Conservation (phyloP, 92 coral and sea anemone genomes). For the Paragorgia papillata region DNA sequence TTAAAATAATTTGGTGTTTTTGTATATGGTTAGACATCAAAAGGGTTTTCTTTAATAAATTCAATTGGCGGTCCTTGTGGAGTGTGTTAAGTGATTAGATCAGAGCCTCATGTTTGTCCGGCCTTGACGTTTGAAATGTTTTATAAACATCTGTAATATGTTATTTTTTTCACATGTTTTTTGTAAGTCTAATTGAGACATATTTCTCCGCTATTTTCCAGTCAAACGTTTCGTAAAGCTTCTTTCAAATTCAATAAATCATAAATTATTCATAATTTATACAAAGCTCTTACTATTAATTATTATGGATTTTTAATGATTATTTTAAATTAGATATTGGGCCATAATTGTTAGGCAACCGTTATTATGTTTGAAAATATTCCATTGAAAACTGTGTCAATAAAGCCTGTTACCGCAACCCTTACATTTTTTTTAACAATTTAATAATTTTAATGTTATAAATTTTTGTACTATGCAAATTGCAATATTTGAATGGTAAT, state of each 20-base stretch:
- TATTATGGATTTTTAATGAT: neutral
- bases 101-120: too few species aligned
- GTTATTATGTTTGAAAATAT: neutral
- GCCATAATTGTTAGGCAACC: neutral
- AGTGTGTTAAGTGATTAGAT: neutral
- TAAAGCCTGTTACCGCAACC: neutral
- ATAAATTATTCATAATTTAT: neutral
- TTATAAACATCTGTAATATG: neutral
- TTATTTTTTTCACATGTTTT: neutral
- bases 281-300: too few species aligned
- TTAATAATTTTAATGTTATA: neutral
- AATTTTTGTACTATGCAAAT: too few species aligned
- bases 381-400: neutral
- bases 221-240: neutral
- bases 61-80: slow-evolving; percentile 2
- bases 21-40: neutral
- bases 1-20: too few species aligned
- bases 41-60: slow-evolving; percentile 9
- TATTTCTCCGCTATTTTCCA: neutral
- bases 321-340: neutral
- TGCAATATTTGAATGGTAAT: too few species aligned
- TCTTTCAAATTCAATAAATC: neutral
- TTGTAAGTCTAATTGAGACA: too few species aligned
- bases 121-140: neutral
- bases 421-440: too few species aligned